A percentile compares a stretch with the other conserved stretches of the same genome.
Evolutionary conservation across 2,797 vertebrate species (phyloP).

Genomic region (Poecilia gillii): DNA sequence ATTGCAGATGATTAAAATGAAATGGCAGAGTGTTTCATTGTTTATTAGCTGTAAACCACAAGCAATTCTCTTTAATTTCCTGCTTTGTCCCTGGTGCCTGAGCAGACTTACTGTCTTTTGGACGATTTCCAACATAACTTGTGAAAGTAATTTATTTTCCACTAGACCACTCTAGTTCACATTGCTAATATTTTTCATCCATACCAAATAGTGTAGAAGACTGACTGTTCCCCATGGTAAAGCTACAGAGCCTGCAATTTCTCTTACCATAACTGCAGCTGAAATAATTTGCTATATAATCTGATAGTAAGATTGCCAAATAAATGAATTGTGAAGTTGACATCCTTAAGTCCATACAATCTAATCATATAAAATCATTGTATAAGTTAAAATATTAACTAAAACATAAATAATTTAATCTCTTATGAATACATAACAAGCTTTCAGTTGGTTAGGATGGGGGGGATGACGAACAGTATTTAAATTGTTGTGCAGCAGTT

Average conservation of each 20-base stretch:
- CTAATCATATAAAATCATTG: not conserved
- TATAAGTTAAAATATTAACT: not conserved
- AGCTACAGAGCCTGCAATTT: not conserved
- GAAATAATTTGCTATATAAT: not conserved
- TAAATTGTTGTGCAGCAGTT: too few relatives aligned
- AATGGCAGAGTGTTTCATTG: not conserved
- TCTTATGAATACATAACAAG: not conserved
- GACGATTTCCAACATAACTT: slow-evolving; percentile 5
- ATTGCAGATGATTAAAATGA: not conserved
- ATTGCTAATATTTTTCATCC: not conserved
- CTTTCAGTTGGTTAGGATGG: not conserved
- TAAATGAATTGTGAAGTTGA: not conserved
- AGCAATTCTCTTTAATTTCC: slow-evolving; percentile 23
- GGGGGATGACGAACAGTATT: too few relatives aligned
- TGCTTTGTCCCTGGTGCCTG: slow-evolving; percentile 7
- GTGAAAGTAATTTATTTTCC: slow-evolving; percentile 13
- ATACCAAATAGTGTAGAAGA: not conserved
- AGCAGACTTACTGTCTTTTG: slow-evolving; percentile 18
- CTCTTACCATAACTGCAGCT: not conserved
- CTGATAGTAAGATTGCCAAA: not conserved
- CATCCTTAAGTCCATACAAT: not conserved
- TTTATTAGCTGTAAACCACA: slow-evolving; percentile 10
- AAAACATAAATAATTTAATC: not conserved
- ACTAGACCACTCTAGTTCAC: not conserved
- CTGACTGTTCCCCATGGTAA: not conserved